Evolutionary conservation across 2,113 vertebrate species (phyloP).

Genomic region (Tenrec ecaudatus): DNA sequence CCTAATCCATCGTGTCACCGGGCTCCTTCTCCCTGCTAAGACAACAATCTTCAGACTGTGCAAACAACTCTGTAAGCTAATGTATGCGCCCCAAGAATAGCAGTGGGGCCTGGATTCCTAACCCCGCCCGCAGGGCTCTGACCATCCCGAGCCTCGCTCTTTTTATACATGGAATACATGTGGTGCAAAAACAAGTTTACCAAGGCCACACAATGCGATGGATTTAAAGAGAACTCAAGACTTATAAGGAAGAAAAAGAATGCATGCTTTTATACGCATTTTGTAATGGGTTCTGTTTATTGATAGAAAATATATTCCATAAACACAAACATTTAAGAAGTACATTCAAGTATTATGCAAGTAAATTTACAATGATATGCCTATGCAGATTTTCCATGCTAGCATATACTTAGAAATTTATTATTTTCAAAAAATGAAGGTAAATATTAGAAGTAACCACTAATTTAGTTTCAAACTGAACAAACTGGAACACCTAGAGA

Average conservation of each 20-base stretch:
- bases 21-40: not conserved
- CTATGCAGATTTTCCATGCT: conserved; percentile 56
- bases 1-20: too few relatives aligned
- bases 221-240: not conserved
- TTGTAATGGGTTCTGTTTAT: conserved; percentile 73
- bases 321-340: conserved; percentile 57
- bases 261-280: conserved; percentile 63
- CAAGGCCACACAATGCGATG: not conserved
- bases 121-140: not conserved
- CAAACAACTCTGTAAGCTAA: not conserved
- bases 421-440: not conserved
- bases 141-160: not conserved
- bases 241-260: conserved; percentile 55
- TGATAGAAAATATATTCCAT: conserved; percentile 64
- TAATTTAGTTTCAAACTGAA: conserved; percentile 5
- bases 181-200: not conserved
- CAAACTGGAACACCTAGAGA: conserved; percentile 45
- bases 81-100: conserved; percentile 11
- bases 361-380: conserved; percentile 34
- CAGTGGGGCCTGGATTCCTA: not conserved
- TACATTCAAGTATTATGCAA: conserved; percentile 33
- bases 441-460: conserved; percentile 31
- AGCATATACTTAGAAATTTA: conserved; percentile 39
- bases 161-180: not conserved
- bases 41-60: not conserved